These are phyloP conservation scores for Lymantria dispar DNA, from an alignment of 2,888 invertebrate genomes.

Conservation along the genomic window DNA sequence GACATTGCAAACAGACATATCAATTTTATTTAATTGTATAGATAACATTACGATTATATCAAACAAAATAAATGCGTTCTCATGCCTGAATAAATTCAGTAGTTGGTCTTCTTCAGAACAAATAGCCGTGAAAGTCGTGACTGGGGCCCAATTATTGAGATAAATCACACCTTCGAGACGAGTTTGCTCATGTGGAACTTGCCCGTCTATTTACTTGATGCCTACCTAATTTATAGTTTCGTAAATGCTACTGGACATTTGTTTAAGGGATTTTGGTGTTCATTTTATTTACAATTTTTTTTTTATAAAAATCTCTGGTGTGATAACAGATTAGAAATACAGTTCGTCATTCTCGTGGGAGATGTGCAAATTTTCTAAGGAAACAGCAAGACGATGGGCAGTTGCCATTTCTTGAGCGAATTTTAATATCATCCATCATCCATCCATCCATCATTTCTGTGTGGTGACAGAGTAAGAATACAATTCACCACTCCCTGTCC, in stretches of 20 bases:
- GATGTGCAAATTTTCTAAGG: not conserved
- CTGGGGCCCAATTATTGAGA: slow-evolving; percentile 40
- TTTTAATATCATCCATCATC: not conserved
- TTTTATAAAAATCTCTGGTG: too few species aligned
- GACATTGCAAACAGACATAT: too few species aligned
- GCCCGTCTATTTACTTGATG: slow-evolving; percentile 18
- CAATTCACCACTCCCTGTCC: too few species aligned
- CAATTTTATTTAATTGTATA: too few species aligned
- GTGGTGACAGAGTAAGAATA: too few species aligned
- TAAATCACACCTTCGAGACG: slow-evolving; percentile 37
- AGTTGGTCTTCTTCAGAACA: not conserved
- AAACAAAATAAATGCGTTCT: not conserved
- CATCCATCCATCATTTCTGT: too few species aligned
- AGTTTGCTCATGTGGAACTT: slow-evolving; percentile 13
- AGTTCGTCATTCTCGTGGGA: not conserved
- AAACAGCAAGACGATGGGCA: not conserved
- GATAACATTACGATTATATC: too few species aligned
- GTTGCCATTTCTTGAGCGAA: not conserved
- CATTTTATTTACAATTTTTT: slow-evolving; percentile 1
- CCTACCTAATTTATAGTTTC: slow-evolving; percentile 18
- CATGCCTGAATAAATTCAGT: not conserved
- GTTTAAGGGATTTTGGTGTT: slow-evolving; percentile 1
- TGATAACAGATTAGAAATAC: too few species aligned
- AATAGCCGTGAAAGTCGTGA: slow-evolving; percentile 7
- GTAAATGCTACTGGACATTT: not conserved